phyloP scores from a whole-genome alignment of 2,113 vertebrate genomes.

The Oreochromis niloticus region DNA sequence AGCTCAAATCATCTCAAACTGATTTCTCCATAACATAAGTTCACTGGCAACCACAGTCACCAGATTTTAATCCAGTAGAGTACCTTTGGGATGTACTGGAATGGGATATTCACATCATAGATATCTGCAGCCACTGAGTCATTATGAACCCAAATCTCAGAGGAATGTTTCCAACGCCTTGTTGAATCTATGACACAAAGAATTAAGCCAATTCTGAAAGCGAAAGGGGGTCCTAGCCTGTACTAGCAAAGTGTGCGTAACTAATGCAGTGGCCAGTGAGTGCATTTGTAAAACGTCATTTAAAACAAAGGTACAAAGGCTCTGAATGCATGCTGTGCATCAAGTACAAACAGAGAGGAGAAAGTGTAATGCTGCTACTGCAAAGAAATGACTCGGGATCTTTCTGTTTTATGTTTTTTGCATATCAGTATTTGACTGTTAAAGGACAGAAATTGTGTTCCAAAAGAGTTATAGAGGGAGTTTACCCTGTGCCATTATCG shows the following conservation, averaged over 20 bases:
- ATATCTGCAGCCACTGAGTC: background rate
- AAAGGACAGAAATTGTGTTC: background rate
- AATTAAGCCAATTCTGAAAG: background rate
- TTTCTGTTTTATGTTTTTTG: background rate
- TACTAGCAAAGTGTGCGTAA: fast-evolving
- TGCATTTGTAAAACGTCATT: background rate
- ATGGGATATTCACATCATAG: background rate
- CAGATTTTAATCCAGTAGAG: background rate
- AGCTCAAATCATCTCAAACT: background rate
- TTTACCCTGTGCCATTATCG: background rate
- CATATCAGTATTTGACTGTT: background rate
- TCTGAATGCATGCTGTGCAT: background rate
- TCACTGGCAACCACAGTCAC: background rate
- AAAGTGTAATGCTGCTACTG: background rate
- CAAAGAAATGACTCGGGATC: fast-evolving
- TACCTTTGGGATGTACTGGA: background rate
- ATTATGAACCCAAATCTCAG: background rate
- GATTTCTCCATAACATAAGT: background rate
- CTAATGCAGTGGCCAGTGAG: background rate
- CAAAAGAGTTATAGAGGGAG: background rate
- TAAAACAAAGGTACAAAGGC: background rate
- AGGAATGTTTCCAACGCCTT: background rate
- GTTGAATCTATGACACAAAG: background rate
- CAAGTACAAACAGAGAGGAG: background rate
- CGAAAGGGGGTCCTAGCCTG: background rate